These are phyloP conservation scores for Petroica traversi DNA, from an alignment of 2,113 vertebrate species.

Conservation along the genomic window DNA sequence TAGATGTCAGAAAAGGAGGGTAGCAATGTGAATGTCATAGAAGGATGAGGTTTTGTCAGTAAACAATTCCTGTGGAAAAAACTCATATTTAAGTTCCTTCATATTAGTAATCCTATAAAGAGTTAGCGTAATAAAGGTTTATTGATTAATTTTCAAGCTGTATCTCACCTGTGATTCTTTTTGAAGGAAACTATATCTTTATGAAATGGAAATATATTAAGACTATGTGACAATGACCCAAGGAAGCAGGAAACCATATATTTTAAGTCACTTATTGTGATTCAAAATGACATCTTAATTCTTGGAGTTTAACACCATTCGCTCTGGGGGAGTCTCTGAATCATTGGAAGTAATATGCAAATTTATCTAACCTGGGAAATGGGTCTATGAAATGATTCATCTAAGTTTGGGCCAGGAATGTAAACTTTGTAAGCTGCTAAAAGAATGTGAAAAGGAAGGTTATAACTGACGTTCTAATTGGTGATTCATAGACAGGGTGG, in stretches of 20 bases:
- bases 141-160: slow-evolving; percentile 64
- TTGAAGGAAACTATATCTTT: slow-evolving; percentile 8
- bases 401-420: neutral
- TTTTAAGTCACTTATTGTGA: slow-evolving; percentile 1
- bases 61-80: slow-evolving; percentile 49
- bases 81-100: slow-evolving; percentile 35
- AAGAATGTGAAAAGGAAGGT: neutral
- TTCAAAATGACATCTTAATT: neutral
- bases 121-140: slow-evolving; percentile 44
- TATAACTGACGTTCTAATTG: neutral
- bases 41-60: neutral
- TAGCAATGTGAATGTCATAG: neutral
- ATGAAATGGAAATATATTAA: slow-evolving; percentile 32
- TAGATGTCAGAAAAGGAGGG: neutral
- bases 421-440: neutral
- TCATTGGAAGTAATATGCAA: neutral
- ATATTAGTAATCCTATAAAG: slow-evolving; percentile 64
- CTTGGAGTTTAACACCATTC: neutral
- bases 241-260: neutral
- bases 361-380: neutral
- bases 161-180: slow-evolving; percentile 43
- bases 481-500: neutral
- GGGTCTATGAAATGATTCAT: neutral
- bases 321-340: neutral
- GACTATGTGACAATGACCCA: neutral